phyloP scores from a whole-genome alignment of 2,113 vertebrate species.

The Nestor notabilis region DNA sequence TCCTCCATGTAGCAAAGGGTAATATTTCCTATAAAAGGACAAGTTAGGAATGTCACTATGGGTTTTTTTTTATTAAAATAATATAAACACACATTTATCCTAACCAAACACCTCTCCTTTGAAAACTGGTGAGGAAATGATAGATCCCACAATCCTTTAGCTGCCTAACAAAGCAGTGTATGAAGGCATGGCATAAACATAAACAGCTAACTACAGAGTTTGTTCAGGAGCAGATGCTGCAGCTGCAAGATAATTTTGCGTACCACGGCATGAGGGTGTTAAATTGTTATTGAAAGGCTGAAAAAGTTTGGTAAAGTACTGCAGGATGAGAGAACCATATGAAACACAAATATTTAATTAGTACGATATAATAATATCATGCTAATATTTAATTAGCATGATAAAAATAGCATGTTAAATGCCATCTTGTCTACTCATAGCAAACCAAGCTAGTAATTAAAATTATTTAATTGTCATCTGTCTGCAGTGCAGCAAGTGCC shows the following conservation, averaged over 20 bases:
- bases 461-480: background rate
- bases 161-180: background rate
- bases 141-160: background rate
- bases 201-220: background rate
- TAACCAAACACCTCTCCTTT: background rate
- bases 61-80: background rate
- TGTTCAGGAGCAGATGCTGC: background rate
- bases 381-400: no score
- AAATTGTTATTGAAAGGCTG: background rate
- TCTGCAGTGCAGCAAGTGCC: background rate
- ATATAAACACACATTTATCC: background rate
- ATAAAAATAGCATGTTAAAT: background rate
- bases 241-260: background rate
- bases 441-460: background rate
- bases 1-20: rapidly evolving
- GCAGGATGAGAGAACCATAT: background rate
- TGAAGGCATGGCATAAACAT: background rate
- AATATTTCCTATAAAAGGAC: background rate
- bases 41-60: background rate
- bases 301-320: background rate
- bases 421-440: background rate
- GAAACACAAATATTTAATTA: slow-evolving; percentile 13
- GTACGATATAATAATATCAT: no score
- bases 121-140: background rate
- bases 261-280: background rate